These are phyloP conservation scores for Callyntrura sp. DNA, from an alignment of 2,888 invertebrate species.

Conservation along the genomic window DNA sequence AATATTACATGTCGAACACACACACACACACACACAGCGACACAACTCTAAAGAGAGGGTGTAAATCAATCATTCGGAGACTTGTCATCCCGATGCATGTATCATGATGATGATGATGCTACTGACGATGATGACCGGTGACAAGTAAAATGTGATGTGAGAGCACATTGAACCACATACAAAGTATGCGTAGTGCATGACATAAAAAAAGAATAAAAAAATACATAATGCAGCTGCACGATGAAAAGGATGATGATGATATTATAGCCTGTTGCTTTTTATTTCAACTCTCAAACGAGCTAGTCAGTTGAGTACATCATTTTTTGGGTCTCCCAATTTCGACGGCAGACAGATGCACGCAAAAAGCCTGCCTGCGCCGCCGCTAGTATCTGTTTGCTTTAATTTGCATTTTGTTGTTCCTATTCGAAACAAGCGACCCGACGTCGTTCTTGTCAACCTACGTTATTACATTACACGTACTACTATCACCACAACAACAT, in stretches of 20 bases:
- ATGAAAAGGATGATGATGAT: slow-evolving; percentile 12
- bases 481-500: slow-evolving; percentile 39
- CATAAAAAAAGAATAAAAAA: slow-evolving; percentile 3
- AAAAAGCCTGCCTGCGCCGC: neutral
- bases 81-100: slow-evolving; percentile 30
- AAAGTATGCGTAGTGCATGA: no score
- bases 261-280: slow-evolving; percentile 27
- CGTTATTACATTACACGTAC: neutral
- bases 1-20: slow-evolving; percentile 8
- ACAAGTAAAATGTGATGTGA: slow-evolving; percentile 52
- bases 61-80: slow-evolving; percentile 39
- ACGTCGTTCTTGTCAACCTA: slow-evolving; percentile 36
- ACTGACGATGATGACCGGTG: slow-evolving; percentile 48
- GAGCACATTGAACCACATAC: slow-evolving; percentile 72
- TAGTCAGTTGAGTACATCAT: neutral
- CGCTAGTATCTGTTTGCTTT: slow-evolving; percentile 29
- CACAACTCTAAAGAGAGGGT: slow-evolving; percentile 23
- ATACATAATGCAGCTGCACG: slow-evolving; percentile 37
- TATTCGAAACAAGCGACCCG: slow-evolving; percentile 42
- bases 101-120: neutral
- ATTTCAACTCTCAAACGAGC: neutral
- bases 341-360: slow-evolving; percentile 7
- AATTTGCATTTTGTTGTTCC: slow-evolving; percentile 33
- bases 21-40: neutral
- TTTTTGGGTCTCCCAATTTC: slow-evolving; percentile 14